Conservation (phyloP, 2,888 invertebrate genomes). For the Anthoptus insignis region DNA sequence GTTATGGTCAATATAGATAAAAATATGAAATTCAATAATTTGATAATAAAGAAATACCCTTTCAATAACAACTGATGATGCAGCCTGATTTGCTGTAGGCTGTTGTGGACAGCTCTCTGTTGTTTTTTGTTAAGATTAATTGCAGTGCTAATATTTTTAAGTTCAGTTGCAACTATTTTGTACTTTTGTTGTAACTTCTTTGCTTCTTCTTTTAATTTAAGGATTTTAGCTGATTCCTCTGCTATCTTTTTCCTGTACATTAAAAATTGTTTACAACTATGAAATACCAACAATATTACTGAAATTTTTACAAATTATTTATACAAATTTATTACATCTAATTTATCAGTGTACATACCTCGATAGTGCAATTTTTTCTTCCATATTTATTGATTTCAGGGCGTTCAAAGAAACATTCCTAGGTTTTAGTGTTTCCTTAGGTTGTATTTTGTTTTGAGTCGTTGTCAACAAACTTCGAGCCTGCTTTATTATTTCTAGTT, state of each 20-base stretch:
- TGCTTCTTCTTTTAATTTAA: conserved; percentile 75
- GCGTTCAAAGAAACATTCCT: conserved; percentile 60
- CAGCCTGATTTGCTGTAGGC: conserved; percentile 69
- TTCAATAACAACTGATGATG: conserved; percentile 77
- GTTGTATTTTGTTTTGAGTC: conserved; percentile 53
- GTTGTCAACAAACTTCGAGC: conserved; percentile 61
- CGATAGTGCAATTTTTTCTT: conserved; percentile 73
- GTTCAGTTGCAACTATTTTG: conserved; percentile 77
- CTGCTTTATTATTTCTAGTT: conserved; percentile 79
- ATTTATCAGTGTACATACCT: conserved; percentile 58
- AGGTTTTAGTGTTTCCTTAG: conserved; percentile 73
- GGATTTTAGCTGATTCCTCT: conserved; percentile 76
- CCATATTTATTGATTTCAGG: conserved; percentile 57
- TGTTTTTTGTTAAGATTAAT: conserved; percentile 77
- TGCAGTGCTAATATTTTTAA: conserved; percentile 75
- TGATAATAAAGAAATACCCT: conserved; percentile 63
- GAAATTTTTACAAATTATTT: conserved; percentile 11
- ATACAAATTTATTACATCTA: background rate
- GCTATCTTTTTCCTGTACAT: conserved; percentile 76
- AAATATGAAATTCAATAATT: conserved; percentile 3
- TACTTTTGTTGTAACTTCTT: conserved; percentile 73
- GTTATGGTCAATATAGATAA: conserved; percentile 25
- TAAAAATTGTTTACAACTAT: background rate
- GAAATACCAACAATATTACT: too few species aligned
- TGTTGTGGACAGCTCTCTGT: conserved; percentile 69